phyloP scores from a whole-genome alignment of 2,888 invertebrate genomes.

The Bedellia somnulentella region DNA sequence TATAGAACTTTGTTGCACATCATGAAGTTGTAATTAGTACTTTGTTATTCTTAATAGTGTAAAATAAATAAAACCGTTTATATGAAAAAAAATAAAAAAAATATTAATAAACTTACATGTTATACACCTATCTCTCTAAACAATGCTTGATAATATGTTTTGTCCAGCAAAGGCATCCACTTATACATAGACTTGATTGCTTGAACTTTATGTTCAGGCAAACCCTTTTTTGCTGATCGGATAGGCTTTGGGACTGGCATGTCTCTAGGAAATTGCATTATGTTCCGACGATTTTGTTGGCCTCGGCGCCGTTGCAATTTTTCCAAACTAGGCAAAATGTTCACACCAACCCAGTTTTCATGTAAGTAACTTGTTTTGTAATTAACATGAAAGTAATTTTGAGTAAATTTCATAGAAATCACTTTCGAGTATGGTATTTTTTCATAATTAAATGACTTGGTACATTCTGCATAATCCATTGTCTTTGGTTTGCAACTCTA shows the following conservation, averaged over 20 bases:
- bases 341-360: constrained; percentile 1
- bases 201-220: constrained; percentile 1
- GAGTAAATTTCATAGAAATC: constrained; percentile 3
- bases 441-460: constrained; percentile 1
- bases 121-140: constrained; percentile 1
- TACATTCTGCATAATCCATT: constrained; percentile 2
- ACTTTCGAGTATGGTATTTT: constrained; percentile 2
- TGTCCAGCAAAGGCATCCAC: constrained; percentile 2
- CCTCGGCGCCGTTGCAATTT: neutral
- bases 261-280: constrained; percentile 1
- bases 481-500: constrained; percentile 1
- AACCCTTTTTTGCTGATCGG: neutral
- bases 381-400: too few relatives aligned
- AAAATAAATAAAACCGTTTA: too few relatives aligned
- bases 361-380: constrained; percentile 1
- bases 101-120: too few relatives aligned
- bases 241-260: neutral
- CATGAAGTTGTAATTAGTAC: too few relatives aligned
- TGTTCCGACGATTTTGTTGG: too few relatives aligned
- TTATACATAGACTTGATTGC: constrained; percentile 1
- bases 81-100: too few relatives aligned
- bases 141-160: constrained; percentile 1
- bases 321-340: neutral
- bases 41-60: too few relatives aligned
- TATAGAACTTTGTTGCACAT: too few relatives aligned